Percentiles rank a stretch among this genome's conserved stretches.
Evolutionary conservation across 2,797 vertebrate genomes (phyloP).

Genomic region (Botia kubotai): DNA sequence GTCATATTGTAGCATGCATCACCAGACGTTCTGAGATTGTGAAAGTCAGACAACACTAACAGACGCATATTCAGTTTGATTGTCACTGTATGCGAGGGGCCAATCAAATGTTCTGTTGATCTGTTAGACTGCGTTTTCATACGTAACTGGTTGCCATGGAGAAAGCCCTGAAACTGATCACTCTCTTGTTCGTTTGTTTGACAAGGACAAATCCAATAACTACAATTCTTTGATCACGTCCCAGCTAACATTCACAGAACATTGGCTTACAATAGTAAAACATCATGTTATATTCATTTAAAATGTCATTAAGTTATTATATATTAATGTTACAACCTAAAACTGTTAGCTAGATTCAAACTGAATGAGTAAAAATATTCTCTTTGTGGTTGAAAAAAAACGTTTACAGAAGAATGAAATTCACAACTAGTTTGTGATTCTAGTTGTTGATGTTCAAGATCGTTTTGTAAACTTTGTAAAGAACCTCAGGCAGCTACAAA

Average conservation of each 20-base stretch:
- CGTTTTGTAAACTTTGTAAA: not conserved
- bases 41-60: constrained; percentile 48
- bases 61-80: constrained; percentile 45
- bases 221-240: constrained; percentile 24
- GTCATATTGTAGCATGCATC: constrained; percentile 8
- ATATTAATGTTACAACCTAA: no score
- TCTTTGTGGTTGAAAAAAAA: no score
- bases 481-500: no score
- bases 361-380: no score
- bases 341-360: no score
- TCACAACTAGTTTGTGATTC: no score
- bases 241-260: no score
- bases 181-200: constrained; percentile 45
- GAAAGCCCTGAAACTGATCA: constrained; percentile 48
- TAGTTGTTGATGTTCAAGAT: not conserved
- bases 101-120: constrained; percentile 22
- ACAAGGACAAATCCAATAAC: constrained; percentile 52
- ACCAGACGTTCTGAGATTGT: not conserved
- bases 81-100: constrained; percentile 29
- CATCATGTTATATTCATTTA: no score
- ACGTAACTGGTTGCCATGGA: constrained; percentile 52
- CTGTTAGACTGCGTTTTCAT: constrained; percentile 46
- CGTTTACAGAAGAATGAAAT: no score
- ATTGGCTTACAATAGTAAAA: no score
- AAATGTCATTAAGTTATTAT: no score